phyloP scores from a whole-genome alignment of 2,797 vertebrate genomes.

The Acanthurus lineatus region DNA sequence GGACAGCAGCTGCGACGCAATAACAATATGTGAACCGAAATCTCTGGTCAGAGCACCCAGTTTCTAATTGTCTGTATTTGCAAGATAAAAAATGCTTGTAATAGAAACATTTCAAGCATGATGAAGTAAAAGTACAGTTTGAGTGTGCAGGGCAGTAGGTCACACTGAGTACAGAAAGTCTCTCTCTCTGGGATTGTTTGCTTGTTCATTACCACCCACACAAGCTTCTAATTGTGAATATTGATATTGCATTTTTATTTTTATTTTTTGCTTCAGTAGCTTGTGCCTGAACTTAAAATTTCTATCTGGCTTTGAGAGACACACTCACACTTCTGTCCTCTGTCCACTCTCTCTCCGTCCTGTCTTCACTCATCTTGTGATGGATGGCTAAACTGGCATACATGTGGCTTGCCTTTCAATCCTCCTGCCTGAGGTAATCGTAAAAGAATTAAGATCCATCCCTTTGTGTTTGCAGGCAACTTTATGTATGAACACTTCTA shows the following conservation, averaged over 20 bases:
- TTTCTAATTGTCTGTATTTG: constrained; percentile 22
- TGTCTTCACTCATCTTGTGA: constrained; percentile 32
- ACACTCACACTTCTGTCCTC: constrained; percentile 13
- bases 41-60: not conserved
- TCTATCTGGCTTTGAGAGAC: constrained; percentile 34
- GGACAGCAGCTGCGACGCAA: not conserved
- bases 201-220: constrained; percentile 58
- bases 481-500: not conserved
- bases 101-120: not conserved
- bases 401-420: constrained; percentile 34
- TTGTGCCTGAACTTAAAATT: constrained; percentile 53
- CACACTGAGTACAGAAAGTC: constrained; percentile 31
- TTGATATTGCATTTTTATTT: constrained; percentile 59
- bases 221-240: constrained; percentile 52
- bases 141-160: constrained; percentile 22
- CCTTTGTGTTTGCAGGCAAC: not conserved
- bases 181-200: constrained; percentile 48
- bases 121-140: not conserved
- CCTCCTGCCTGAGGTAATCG: constrained; percentile 7
- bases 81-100: constrained; percentile 1
- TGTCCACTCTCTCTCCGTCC: constrained; percentile 13
- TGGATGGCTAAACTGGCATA: constrained; percentile 27
- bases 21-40: constrained; percentile 5
- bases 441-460: not conserved
- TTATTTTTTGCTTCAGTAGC: constrained; percentile 53